Base-by-base conservation (phyloP, 2,113 vertebrate genomes). In the Hypomesus transpacificus region DNA sequence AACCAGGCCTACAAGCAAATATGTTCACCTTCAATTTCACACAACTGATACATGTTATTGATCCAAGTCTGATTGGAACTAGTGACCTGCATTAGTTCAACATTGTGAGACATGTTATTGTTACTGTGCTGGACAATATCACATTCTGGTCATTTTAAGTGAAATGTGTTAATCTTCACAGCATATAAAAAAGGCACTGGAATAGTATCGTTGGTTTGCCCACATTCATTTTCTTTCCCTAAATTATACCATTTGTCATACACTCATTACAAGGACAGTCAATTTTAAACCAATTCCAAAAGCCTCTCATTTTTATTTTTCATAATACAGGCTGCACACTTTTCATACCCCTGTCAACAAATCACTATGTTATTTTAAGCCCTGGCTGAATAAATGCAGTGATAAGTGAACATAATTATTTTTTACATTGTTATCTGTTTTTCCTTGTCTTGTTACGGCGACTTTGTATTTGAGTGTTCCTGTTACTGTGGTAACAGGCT, bases 161-260 rank as follows among this genome's bases (percentile, higher is more conserved):
- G 31, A 81, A 87, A 88, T 79, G 78, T 89, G 84, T 85, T 87
- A 72, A 80, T 89, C 86, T 86, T 88, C 86, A 82, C 66, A 80
- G 86, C 76, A 78, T 82, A 86, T 26, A 74, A 77, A 86, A 71
- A 89, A 88, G 72, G 73, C 81, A 14, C 81, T 75, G 65, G 84
- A 83, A 88, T 87, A 86, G 87, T 91, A 86, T 88, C 87, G 84
- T 87, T 80, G 79, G 77, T 86, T 90, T 88, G 80, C 81, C 57
- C 69, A 83, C 84, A 69, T 90, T 89, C 82, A 87, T 90, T 92
- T 88, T 91, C 83, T 87, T 56, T 79, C 61, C 81, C 80, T 86
- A 88, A 92, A 89, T 88, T 82, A 87, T 70, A 82, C 84, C 88
- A 91, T 91, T 90, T 80, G 77, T 91, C 91, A 91, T 82, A 86